Percentiles rank a stretch among this genome's conserved stretches.
phyloP scores from a whole-genome alignment of 2,797 vertebrate genomes.

The Spondyliosoma cantharus region DNA sequence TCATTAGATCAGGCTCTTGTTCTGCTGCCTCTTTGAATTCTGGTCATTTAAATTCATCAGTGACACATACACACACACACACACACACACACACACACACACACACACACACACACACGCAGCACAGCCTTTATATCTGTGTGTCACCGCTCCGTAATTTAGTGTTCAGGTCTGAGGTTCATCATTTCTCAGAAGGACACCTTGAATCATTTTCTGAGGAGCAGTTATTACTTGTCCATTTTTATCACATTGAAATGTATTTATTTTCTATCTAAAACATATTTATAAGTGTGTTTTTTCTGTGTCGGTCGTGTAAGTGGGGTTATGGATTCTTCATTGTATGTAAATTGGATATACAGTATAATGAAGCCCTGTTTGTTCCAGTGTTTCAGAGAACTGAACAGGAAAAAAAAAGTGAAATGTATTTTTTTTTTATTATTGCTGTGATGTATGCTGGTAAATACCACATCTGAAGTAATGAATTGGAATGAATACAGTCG shows the following conservation, averaged over 20 bases:
- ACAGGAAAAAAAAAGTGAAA: not conserved
- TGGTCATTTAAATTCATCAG: conserved; percentile 47
- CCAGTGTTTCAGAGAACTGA: conserved; percentile 8
- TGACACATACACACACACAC: not conserved
- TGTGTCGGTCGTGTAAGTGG: not conserved
- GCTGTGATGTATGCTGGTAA: not conserved
- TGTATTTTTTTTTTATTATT: conserved; percentile 6
- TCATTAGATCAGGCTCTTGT: conserved; percentile 31
- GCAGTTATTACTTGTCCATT: not conserved
- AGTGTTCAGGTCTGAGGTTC: conserved; percentile 26
- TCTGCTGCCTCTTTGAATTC: conserved; percentile 32
- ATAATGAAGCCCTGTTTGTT: conserved; percentile 7
- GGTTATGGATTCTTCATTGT: conserved; percentile 4
- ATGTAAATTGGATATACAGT: not conserved
- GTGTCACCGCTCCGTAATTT: conserved; percentile 29
- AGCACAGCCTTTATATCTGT: conserved; percentile 40
- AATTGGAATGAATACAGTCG: not conserved
- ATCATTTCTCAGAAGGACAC: conserved; percentile 23
- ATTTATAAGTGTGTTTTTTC: conserved; percentile 17
- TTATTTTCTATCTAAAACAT: conserved; percentile 15
- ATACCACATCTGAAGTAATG: not conserved
- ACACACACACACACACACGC: not conserved
- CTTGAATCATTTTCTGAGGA: conserved; percentile 13
- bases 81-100: not conserved
- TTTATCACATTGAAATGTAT: conserved; percentile 25